Evolutionary conservation across 30 jellyfish, hydroid and myxozoan species (phyloP), one percentile per base, ranked within the genome.

Genomic region (Phacellophora camtschatica): DNA sequence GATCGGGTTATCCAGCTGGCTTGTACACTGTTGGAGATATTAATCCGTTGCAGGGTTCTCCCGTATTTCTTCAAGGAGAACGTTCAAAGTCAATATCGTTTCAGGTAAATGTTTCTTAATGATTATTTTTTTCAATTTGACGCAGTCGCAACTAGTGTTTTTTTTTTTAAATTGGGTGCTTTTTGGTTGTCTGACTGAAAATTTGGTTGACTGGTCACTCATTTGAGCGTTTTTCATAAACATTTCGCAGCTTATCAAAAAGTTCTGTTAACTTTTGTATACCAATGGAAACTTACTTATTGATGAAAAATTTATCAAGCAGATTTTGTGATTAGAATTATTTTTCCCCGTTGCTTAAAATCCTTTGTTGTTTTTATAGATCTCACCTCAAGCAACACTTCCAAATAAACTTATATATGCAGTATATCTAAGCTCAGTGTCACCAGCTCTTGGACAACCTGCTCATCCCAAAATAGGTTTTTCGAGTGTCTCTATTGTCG

Each of bases 401-500:
- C 88, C 33, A 71, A 59, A 25, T 34, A 42, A 51, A 19, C 48
- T 73, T 51, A 50, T 84, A 19, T 84, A 84, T 59, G 88, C 95
- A 1, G 89, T 84, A 18, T 72, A 73, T 18, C 49, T 84, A 74
- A 45, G 75, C 27, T 81, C 85, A 0, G 68, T 71, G 3, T 33
- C 81, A 54, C 95, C 97, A 36, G 71, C 79, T 33, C 76, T 35
- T n/a, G 86, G 84, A 16, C 87, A 72, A 49, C 66, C 71, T 1
- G 97, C 88, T 5, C 63, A 90, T 88, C 89, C 93, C 2, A 81
- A 30, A 66, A 53, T 92, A 7, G 96, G 97, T 5, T 8, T 69
- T 9, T 31, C 87, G 13, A 71, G 22, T 25, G 45, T 71, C 7
- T 74, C 98, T 0, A 75, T 92, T 2, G 84, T 87, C 11, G 98